phyloP scores from a whole-genome alignment of 2,888 invertebrate genomes.

The Congeria kusceri region DNA sequence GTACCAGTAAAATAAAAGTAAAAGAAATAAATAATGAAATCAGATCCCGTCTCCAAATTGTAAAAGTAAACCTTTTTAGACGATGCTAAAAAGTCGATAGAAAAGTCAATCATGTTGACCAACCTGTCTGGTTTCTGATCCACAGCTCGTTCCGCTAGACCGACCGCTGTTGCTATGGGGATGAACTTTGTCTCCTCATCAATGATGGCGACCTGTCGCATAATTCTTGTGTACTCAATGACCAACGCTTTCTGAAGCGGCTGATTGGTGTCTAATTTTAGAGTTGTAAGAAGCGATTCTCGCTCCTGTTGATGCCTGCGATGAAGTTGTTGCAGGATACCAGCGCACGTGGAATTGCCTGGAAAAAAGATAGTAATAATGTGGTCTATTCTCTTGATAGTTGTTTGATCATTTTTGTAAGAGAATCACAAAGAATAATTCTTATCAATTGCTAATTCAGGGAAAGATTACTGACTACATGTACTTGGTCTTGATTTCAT shows the following conservation, averaged over 20 bases:
- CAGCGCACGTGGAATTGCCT: constrained; percentile 68
- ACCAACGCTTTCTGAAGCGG: constrained; percentile 44
- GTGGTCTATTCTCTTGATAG: too few species aligned
- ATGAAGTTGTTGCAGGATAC: constrained; percentile 60
- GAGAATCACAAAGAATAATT: too few species aligned
- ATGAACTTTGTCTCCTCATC: constrained; percentile 68
- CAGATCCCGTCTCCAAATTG: too few species aligned
- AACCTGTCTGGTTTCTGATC: constrained; percentile 69
- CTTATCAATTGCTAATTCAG: too few species aligned
- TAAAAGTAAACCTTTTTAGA: too few species aligned
- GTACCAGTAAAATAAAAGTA: too few species aligned
- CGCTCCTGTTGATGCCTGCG: constrained; percentile 70
- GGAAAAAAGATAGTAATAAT: too few species aligned
- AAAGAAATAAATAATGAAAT: too few species aligned
- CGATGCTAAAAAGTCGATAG: too few species aligned
- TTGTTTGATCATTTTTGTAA: too few species aligned
- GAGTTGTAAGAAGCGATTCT: constrained; percentile 56
- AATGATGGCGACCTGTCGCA: constrained; percentile 69
- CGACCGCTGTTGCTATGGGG: constrained; percentile 73
- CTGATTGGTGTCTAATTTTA: constrained; percentile 52
- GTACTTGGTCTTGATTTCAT: too few species aligned
- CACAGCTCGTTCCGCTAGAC: constrained; percentile 78
- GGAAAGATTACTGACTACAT: too few species aligned
- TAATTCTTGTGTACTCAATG: constrained; percentile 68
- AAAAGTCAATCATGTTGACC: neutral